phyloP scores from a whole-genome alignment of 2,113 vertebrate species.

The Syrrhaptes paradoxus region DNA sequence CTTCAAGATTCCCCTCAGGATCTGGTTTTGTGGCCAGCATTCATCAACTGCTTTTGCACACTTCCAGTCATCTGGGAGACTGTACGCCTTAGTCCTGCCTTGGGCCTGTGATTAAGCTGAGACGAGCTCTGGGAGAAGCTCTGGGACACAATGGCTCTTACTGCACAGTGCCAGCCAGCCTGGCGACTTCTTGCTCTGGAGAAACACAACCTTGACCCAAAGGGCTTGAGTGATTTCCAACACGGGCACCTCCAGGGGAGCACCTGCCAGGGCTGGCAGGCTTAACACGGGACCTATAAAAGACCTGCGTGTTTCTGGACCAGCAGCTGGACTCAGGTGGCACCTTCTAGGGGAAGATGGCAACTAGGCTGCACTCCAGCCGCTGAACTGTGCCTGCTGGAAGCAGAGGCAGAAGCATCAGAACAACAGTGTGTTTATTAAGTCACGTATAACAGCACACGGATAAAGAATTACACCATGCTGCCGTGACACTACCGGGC shows the following conservation, averaged over 20 bases:
- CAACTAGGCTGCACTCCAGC: not conserved
- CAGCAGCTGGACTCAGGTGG: not conserved
- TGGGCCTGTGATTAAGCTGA: not conserved
- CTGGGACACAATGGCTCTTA: fast-evolving
- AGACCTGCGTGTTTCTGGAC: not conserved
- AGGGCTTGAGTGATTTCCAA: not conserved
- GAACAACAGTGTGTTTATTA: not conserved
- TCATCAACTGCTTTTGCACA: not conserved
- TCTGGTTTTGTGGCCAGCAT: fast-evolving
- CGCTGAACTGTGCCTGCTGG: not conserved
- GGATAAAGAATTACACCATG: not conserved
- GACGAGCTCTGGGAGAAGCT: not conserved
- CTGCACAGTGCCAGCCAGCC: not conserved
- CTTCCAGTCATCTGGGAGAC: not conserved
- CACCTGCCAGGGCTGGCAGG: not conserved
- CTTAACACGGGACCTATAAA: not conserved
- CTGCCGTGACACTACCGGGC: not conserved
- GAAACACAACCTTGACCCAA: not conserved
- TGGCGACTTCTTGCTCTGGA: not conserved
- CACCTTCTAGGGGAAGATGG: not conserved
- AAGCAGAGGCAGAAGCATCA: not conserved
- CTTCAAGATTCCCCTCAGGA: not conserved
- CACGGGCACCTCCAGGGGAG: not conserved
- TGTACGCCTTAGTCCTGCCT: not conserved
- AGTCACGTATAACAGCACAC: not conserved